Conservation (phyloP, 2,888 invertebrate genomes). For the Calameuta idolon region DNA sequence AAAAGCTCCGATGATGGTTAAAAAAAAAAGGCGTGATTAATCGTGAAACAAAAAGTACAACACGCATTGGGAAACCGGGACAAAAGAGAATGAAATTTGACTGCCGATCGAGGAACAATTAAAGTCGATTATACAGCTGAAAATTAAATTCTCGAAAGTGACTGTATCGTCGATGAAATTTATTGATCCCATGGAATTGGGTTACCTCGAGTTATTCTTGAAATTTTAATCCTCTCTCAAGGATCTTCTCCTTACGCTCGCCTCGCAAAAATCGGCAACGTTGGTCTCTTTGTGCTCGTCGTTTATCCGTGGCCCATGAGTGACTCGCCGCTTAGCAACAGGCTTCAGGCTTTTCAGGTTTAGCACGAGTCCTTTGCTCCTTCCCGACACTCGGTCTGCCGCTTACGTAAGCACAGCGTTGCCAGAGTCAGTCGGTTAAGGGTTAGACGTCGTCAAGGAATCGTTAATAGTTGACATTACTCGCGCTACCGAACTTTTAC, state of each 20-base stretch:
- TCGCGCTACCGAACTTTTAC: neutral
- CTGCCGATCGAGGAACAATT: neutral
- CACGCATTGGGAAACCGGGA: neutral
- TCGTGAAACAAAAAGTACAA: too few species aligned
- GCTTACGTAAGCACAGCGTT: slow-evolving; percentile 10
- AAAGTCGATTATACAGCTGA: neutral
- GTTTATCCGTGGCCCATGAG: neutral
- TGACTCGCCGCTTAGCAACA: slow-evolving; percentile 10
- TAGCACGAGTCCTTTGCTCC: slow-evolving; percentile 8
- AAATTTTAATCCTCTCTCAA: neutral
- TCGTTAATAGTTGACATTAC: neutral
- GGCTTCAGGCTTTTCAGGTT: slow-evolving; percentile 10
- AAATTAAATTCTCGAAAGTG: neutral
- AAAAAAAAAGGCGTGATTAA: neutral
- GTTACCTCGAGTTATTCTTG: neutral
- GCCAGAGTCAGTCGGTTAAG: neutral
- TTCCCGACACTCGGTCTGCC: slow-evolving; percentile 5
- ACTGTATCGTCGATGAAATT: neutral
- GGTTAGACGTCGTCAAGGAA: neutral
- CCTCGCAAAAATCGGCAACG: neutral
- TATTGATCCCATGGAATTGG: neutral
- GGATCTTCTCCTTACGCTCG: neutral
- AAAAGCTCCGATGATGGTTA: neutral
- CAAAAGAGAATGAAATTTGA: neutral
- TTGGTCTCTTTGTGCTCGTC: neutral